A percentile compares a stretch with the other conserved stretches of the same genome.
phyloP scores from a whole-genome alignment of 2,797 vertebrate genomes.

The Cyclura pinguis region DNA sequence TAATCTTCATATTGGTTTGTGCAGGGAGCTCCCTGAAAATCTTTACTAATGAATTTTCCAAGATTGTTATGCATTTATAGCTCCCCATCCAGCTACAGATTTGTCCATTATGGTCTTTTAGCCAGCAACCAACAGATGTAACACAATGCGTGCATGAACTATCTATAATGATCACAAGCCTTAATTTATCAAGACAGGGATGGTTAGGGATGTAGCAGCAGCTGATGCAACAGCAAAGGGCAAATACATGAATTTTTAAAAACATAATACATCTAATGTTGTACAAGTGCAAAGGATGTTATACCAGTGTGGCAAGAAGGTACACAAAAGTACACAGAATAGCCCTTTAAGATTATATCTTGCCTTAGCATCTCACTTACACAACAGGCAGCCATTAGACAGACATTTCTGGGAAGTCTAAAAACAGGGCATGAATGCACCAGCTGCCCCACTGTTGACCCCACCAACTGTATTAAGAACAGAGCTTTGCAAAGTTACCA shows the following conservation, averaged over 20 bases:
- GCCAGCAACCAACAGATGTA: neutral
- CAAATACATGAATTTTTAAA: neutral
- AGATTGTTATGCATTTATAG: constrained; percentile 16
- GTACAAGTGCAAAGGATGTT: neutral
- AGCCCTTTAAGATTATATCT: neutral
- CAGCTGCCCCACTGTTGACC: neutral
- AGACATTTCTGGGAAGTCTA: neutral
- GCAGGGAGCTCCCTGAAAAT: constrained; percentile 37
- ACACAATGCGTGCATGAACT: constrained; percentile 1
- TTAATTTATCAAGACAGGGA: constrained; percentile 1
- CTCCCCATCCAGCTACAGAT: constrained; percentile 19
- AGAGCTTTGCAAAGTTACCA: too few relatives aligned
- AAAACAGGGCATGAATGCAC: neutral
- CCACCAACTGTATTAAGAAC: neutral
- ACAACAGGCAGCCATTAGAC: neutral
- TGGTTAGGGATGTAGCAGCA: neutral
- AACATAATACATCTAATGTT: neutral
- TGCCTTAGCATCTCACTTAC: neutral
- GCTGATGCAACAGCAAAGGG: neutral
- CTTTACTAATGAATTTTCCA: constrained; percentile 30
- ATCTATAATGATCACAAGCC: neutral
- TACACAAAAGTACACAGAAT: neutral
- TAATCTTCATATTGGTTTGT: constrained; percentile 42
- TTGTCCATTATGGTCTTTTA: constrained; percentile 21
- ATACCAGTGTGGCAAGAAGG: neutral